These are phyloP conservation scores for Apamea crenata DNA, from an alignment of 2,888 invertebrate species.

Conservation along the genomic window DNA sequence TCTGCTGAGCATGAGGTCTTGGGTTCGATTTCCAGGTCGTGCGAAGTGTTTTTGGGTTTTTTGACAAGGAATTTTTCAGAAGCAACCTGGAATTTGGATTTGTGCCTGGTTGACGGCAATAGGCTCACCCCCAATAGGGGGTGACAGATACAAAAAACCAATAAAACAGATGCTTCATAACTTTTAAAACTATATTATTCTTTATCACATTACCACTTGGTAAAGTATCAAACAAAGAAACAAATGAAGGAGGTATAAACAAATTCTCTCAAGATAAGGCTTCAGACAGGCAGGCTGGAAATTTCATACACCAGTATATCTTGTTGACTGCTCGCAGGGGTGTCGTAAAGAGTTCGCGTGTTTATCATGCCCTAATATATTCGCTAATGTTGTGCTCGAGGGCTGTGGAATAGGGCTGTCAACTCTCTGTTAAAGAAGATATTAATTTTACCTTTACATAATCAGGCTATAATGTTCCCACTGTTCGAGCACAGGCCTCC, in stretches of 20 bases:
- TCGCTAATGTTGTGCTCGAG: slow-evolving; percentile 20
- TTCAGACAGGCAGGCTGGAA: slow-evolving; percentile 11
- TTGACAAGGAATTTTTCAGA: background rate
- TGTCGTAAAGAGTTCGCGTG: slow-evolving; percentile 18
- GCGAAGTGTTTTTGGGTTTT: background rate
- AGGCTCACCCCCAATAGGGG: background rate
- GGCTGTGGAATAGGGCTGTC: slow-evolving; percentile 23
- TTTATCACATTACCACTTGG: background rate
- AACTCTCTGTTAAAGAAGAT: background rate
- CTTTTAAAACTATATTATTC: background rate
- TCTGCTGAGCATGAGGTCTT: background rate
- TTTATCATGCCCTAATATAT: slow-evolving; percentile 44
- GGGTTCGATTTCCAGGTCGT: background rate
- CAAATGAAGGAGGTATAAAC: slow-evolving; percentile 19
- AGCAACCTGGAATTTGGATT: background rate
- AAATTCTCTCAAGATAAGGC: slow-evolving; percentile 15
- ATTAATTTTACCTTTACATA: background rate
- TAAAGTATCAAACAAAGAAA: slow-evolving; percentile 1
- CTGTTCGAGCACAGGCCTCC: too few species aligned
- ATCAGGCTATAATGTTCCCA: too few species aligned
- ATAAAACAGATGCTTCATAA: background rate
- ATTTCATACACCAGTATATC: slow-evolving; percentile 20
- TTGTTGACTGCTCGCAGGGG: slow-evolving; percentile 30
- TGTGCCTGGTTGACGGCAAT: background rate
- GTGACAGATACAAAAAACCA: background rate